Evolutionary conservation across 2,888 invertebrate species (phyloP).

Genomic region (Cephus pulcher): DNA sequence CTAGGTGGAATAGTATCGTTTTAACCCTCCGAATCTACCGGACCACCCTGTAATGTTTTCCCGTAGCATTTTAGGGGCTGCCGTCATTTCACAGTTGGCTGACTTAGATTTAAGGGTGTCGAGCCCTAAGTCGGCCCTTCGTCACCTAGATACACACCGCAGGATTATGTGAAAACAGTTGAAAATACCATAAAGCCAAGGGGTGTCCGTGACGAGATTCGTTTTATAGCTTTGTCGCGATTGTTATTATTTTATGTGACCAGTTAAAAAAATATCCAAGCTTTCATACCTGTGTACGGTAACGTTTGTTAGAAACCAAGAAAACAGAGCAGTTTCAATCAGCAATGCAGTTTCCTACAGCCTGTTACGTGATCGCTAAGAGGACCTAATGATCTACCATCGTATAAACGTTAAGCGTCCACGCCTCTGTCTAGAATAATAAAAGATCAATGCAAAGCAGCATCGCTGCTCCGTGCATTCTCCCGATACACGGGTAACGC

Average conservation of each 20-base stretch:
- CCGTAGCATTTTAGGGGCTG: background rate
- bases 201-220: background rate
- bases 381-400: background rate
- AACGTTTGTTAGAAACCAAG: background rate
- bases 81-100: conserved; percentile 39
- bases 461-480: background rate
- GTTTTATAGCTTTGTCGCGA: background rate
- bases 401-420: background rate
- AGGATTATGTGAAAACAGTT: conserved; percentile 4
- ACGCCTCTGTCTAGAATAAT: background rate
- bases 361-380: background rate
- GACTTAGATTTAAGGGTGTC: conserved; percentile 34
- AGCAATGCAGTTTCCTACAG: background rate
- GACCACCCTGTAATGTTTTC: conserved; percentile 4
- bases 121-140: conserved; percentile 23
- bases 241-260: background rate
- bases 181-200: background rate
- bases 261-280: background rate
- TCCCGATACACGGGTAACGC: background rate
- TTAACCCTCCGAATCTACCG: background rate
- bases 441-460: background rate
- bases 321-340: background rate
- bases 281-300: background rate
- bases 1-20: background rate
- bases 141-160: conserved; percentile 3